Base-by-base conservation (phyloP, 2,888 invertebrate species). In the Acronicta psi region DNA sequence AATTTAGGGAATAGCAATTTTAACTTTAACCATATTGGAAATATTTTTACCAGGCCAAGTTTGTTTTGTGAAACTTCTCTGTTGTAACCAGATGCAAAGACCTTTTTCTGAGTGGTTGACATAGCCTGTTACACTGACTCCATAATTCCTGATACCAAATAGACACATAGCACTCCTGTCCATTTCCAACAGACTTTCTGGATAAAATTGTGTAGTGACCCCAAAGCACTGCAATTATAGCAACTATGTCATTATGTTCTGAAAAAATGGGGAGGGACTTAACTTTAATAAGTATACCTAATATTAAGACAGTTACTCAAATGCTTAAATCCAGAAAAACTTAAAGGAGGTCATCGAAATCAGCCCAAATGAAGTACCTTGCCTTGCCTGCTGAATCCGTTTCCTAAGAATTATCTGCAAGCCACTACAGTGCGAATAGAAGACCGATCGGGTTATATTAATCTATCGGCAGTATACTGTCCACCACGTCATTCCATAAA, bases 41-140 rank as follows among this genome's bases (percentile, higher is more conserved):
- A 52, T 47, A 8, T 14, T 45, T 73, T 83, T 85, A 93, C 97
- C 98, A 62, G 99, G 99, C 97, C 98, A 99, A 38, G 99, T 99
- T 90, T 98, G 98, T 93, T 99, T 99, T 50, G 97, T 98, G 65
- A 96, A 95, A 72, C 98, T 97, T 80, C 99, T 95, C 84, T 97
- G 97, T 87, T 98, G 99, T 79, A 99, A 94, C 99, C 99, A 99
- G 83, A 98, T 96, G 90, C 98, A 98, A 42, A 98, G 92, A 6
- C 98, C 98, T 88, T 96, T 96, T 49, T 96, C 96, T 34, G 97
- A 97, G 90, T 98, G 97, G 83, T 95, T 96, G 50, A 98, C 97
- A 89, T 97, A 99, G 13, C 99, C 99, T 87, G 98, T 99, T 59
- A 99, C 98, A 87, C 98, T 98, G 52, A 98, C 98, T 18, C 99